Evolutionary conservation across 2,888 invertebrate genomes (phyloP), one percentile per base, ranked within the genome.

Genomic region (Spodoptera picta): DNA sequence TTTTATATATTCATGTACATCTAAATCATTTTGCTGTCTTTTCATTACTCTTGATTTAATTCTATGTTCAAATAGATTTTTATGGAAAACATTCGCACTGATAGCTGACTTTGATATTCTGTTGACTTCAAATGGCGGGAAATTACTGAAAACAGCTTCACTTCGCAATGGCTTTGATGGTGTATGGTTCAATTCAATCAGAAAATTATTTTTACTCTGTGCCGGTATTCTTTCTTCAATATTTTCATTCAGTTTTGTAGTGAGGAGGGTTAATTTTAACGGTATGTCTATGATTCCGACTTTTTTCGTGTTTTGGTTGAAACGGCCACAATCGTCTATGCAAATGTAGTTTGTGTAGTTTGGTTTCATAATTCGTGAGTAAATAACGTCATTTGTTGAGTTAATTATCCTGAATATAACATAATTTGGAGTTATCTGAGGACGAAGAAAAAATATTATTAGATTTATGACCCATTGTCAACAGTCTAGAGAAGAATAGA

Each of bases 321-420:
- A 75, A 5, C 45, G 59, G 0, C 91, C 92, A 52, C 92, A 91
- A n/a, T 88, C 72, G 0, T 82, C 73, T 0, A 82, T 49, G 44
- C 91, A 92, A 1, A 82, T 81, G 50, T 86, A 92, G 46, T 86
- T 90, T 2, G 60, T 81, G 0, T 79, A 79, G 11, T 75, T 81
- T 2, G 60, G 67, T 78, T 82, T 87, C 92, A 92, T 92, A 4
- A 92, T 75, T 82, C 85, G 83, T n/a, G 92, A 92, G 50, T 88
- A 92, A 19, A 90, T 83, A 0, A 92, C 82, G 14, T 85, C 69
- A 49, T 89, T 86, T 5, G 82, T 81, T 0, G 83, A 69, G 60
- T 91, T 90, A 12, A 90, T 77, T 58, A 92, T 83, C 69, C 82
- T 79, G 57, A 91, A 92, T 46, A 83, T 46, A 3, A 92, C 80